These are phyloP conservation scores for Phylloscopus collybita DNA, from an alignment of 2,797 vertebrate genomes.

Conservation along the genomic window DNA sequence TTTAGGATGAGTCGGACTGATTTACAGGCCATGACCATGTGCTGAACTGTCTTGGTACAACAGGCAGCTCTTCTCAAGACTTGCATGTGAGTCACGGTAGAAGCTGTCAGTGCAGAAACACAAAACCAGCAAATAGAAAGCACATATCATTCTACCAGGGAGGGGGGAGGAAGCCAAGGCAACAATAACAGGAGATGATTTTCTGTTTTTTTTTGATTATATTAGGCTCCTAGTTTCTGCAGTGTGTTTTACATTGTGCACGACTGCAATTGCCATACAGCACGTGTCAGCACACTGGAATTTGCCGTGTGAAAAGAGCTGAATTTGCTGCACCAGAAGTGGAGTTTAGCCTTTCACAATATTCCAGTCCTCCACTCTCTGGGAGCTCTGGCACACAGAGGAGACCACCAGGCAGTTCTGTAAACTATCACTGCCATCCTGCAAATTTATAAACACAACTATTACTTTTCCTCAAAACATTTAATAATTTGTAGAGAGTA, in stretches of 20 bases:
- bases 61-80: constrained; percentile 5
- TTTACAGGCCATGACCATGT: not conserved
- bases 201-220: not conserved
- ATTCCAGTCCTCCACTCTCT: not conserved
- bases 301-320: not conserved
- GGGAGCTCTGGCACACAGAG: not conserved
- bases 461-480: not conserved
- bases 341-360: not conserved
- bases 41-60: constrained; percentile 16
- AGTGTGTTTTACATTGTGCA: not conserved
- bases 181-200: not conserved
- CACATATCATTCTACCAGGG: rapidly evolving
- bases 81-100: not conserved
- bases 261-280: not conserved
- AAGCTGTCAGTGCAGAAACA: not conserved
- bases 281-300: not conserved
- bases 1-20: constrained; percentile 16
- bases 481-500: not conserved
- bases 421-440: not conserved
- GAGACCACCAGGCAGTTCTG: not conserved
- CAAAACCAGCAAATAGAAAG: not conserved
- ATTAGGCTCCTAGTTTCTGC: not conserved
- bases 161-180: not conserved
- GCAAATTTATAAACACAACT: not conserved
- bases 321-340: not conserved